Evolutionary conservation across 2,113 vertebrate species (phyloP), one percentile per base, ranked within the genome.

Genomic region (Etia nguti): DNA sequence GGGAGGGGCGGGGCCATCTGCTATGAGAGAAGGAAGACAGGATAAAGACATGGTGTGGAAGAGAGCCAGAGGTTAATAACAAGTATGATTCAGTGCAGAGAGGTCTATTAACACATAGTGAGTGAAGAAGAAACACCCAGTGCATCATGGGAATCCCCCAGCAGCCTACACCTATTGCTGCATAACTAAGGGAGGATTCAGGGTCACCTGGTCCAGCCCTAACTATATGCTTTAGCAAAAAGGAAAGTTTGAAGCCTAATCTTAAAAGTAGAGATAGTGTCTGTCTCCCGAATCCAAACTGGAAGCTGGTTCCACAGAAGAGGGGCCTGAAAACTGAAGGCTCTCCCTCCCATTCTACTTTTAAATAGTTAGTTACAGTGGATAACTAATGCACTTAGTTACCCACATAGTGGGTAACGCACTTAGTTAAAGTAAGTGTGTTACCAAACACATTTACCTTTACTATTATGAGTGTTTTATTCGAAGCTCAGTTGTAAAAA

Each of bases 111-210:
- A 8, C 34, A 34, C 34, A 34, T 34, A 8, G 34, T 8, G 34
- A 36, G 8, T 36, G 34, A 36, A n/a, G n/a, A n/a, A n/a, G n/a
- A n/a, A n/a, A n/a, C n/a, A n/a, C n/a, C n/a, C n/a, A n/a, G n/a
- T n/a, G 54, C 54, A 56, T 56, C 22, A 0, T 13, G 3, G 54
- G 54, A 56, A 56, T 56, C 10, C 12, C 55, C 1, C 11, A 0
- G 55, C 22, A 26, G 22, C 0, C 4, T 57, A 26, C 55, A 0
- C 0, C 55, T 57, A 15, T 8, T 57, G 55, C 55, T 26, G 12
- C 24, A 57, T 26, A 5, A 57, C 55, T 57, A 26, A 1, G 55
- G 24, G 55, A 57, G 24, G 24, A 57, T 26, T 1, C 4, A 57
- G 55, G 55, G 12, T 57, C 12, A 57, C 55, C 55, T 57, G 55